Evolutionary conservation across 2,113 vertebrate species (phyloP).

Genomic region (Macrotis lagotis): DNA sequence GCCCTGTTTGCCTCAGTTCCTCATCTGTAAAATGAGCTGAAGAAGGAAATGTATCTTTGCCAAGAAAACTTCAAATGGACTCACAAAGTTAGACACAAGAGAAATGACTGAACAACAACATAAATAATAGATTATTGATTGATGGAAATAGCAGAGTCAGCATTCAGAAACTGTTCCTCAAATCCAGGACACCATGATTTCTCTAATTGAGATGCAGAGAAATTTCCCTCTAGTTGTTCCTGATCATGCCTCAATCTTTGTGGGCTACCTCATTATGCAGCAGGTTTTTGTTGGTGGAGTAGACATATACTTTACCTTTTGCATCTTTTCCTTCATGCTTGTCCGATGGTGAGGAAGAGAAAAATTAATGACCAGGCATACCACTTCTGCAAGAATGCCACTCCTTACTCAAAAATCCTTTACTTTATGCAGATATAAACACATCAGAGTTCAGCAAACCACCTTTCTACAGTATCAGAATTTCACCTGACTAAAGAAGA

Average conservation of each 20-base stretch:
- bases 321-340: background rate
- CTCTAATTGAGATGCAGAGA: background rate
- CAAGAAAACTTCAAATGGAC: background rate
- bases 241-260: background rate
- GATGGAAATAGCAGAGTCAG: background rate
- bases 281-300: background rate
- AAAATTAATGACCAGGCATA: background rate
- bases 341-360: background rate
- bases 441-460: background rate
- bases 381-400: background rate
- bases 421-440: background rate
- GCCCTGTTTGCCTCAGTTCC: background rate
- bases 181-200: background rate
- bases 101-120: background rate
- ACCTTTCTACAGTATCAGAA: conserved; percentile 37
- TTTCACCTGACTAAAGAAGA: conserved; percentile 8
- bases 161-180: background rate
- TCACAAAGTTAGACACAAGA: background rate
- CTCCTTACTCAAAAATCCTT: background rate
- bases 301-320: background rate
- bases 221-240: background rate
- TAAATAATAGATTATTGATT: background rate
- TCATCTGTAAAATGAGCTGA: background rate
- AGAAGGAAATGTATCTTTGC: background rate
- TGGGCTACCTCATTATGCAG: background rate